A percentile compares a stretch with the other conserved stretches of the same genome.
Evolutionary conservation across 2,888 invertebrate genomes (phyloP).

Genomic region (Ophioninae sp.): DNA sequence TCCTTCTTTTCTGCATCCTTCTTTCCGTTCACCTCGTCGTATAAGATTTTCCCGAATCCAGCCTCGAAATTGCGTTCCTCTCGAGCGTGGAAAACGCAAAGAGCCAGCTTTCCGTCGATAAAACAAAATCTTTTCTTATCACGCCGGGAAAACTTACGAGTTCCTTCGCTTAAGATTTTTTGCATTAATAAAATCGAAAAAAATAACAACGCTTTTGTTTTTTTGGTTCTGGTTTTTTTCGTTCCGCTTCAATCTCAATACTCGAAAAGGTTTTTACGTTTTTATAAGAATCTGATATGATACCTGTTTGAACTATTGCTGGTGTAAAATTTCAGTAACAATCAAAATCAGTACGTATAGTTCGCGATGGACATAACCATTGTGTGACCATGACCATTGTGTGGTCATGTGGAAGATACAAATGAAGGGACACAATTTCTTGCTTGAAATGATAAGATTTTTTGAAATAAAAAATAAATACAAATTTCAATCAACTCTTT

Average conservation of each 20-base stretch:
- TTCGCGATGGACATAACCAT: too few relatives aligned
- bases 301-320: neutral
- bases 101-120: slow-evolving; percentile 17
- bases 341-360: too few relatives aligned
- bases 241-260: neutral
- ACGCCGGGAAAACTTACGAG: neutral
- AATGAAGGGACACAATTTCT: too few relatives aligned
- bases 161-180: neutral
- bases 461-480: too few relatives aligned
- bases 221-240: neutral
- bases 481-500: too few relatives aligned
- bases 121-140: slow-evolving; percentile 43
- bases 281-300: neutral
- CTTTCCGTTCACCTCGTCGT: slow-evolving; percentile 10
- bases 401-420: too few relatives aligned
- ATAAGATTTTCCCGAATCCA: slow-evolving; percentile 55
- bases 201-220: neutral
- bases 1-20: slow-evolving; percentile 42
- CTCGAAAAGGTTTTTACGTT: too few relatives aligned
- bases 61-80: slow-evolving; percentile 53
- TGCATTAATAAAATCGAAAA: neutral
- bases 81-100: neutral
- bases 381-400: too few relatives aligned
- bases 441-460: too few relatives aligned
- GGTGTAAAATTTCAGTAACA: too few relatives aligned